Percentiles rank a stretch among this genome's conserved stretches.
phyloP scores from a whole-genome alignment of 1,140 invertebrate genomes.

The Macrocentrus cingulum region DNA sequence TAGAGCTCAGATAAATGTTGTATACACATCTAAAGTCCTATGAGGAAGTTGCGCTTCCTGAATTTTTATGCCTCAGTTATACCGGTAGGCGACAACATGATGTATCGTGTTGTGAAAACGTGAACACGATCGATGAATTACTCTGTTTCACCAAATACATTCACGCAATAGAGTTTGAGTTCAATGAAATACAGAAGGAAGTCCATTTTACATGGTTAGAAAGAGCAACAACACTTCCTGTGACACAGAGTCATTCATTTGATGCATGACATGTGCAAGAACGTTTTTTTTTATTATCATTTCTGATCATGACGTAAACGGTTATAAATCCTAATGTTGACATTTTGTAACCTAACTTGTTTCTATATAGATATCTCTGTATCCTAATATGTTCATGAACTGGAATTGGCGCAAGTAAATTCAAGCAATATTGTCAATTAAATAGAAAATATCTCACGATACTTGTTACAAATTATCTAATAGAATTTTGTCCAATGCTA shows the following conservation, averaged over 20 bases:
- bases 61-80: constrained; percentile 3
- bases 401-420: background rate
- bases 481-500: background rate
- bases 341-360: background rate
- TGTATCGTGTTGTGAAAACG: background rate
- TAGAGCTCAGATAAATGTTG: background rate
- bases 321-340: too few species aligned
- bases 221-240: too few species aligned
- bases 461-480: background rate
- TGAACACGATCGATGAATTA: background rate
- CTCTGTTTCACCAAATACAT: background rate
- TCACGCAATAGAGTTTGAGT: too few species aligned
- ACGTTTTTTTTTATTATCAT: background rate
- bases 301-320: background rate
- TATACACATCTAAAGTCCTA: background rate
- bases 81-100: background rate
- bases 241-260: too few species aligned
- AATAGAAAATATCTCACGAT: background rate
- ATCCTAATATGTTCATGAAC: background rate
- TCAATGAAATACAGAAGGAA: too few species aligned
- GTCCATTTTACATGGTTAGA: too few species aligned
- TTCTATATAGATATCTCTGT: too few species aligned
- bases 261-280: too few species aligned
- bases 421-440: background rate
- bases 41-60: constrained; percentile 5